Percentiles rank a stretch among this genome's conserved stretches.
phyloP scores from a whole-genome alignment of 2,113 vertebrate species.

The Natator depressus region DNA sequence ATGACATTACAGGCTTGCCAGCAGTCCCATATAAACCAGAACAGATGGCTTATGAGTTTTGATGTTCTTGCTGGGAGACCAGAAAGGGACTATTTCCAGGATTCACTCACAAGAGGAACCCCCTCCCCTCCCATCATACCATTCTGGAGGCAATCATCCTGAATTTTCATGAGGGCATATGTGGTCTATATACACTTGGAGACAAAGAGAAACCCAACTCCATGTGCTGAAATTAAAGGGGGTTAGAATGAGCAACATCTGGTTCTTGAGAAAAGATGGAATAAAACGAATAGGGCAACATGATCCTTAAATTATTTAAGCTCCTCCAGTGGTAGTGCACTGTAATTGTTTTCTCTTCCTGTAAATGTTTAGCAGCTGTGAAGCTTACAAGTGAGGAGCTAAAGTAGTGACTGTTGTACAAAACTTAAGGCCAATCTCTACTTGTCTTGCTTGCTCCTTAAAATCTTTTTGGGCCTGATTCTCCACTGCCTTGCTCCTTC shows the following conservation, averaged over 20 bases:
- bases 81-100: slow-evolving; percentile 26
- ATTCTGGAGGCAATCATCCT: background rate
- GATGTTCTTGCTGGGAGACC: slow-evolving; percentile 29
- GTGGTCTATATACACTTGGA: background rate
- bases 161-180: background rate
- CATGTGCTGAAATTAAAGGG: slow-evolving; percentile 34
- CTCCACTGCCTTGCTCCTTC: slow-evolving; percentile 21
- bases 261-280: slow-evolving; percentile 70
- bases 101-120: slow-evolving; percentile 34
- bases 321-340: slow-evolving; percentile 75
- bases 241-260: slow-evolving; percentile 67
- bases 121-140: background rate
- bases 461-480: slow-evolving; percentile 44
- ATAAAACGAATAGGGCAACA: slow-evolving; percentile 67
- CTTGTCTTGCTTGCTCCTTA: slow-evolving; percentile 41
- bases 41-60: slow-evolving; percentile 61
- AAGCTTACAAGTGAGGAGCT: slow-evolving; percentile 74
- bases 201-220: slow-evolving; percentile 7
- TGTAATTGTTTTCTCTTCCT: slow-evolving; percentile 78
- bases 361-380: slow-evolving; percentile 78
- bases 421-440: slow-evolving; percentile 67
- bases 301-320: slow-evolving; percentile 81
- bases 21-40: slow-evolving; percentile 48
- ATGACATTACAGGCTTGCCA: slow-evolving; percentile 43
- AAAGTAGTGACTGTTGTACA: slow-evolving; percentile 69